Conservation (phyloP, 23 tunicate genomes). For the Styela plicata region DNA sequence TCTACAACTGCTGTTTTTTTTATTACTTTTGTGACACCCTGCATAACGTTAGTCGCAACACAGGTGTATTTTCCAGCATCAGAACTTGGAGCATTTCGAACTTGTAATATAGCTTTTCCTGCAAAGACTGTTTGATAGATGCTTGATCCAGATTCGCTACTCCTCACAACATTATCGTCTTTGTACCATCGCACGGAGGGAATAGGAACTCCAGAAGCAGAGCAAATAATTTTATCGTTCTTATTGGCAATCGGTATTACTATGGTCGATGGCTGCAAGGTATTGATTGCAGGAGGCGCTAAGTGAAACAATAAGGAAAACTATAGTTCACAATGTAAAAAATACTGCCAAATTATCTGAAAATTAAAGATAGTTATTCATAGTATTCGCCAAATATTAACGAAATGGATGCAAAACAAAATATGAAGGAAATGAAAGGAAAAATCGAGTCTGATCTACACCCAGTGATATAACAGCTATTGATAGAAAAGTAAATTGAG, state of each 20-base stretch:
- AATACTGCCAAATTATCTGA: neutral
- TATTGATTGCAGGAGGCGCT: neutral
- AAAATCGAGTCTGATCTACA: no score
- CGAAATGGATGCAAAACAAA: no score
- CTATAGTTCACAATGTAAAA: no score
- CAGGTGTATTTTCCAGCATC: neutral
- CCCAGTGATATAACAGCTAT: no score
- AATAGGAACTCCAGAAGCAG: neutral
- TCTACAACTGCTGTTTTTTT: neutral
- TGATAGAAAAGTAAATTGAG: no score
- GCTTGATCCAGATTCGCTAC: neutral
- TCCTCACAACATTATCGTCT: neutral
- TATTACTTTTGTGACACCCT: neutral
- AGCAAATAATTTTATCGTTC: neutral
- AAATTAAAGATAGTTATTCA: no score
- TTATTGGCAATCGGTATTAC: neutral
- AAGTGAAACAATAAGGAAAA: neutral
- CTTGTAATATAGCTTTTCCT: neutral
- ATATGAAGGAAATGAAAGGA: no score
- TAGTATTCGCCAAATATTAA: no score
- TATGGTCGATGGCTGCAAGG: neutral
- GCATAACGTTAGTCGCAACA: neutral
- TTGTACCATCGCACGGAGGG: neutral
- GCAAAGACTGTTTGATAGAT: neutral
- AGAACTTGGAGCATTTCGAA: neutral